A percentile compares a stretch with the other conserved stretches of the same genome.
Conservation (phyloP, 2,888 invertebrate species). For the Helleia helle region DNA sequence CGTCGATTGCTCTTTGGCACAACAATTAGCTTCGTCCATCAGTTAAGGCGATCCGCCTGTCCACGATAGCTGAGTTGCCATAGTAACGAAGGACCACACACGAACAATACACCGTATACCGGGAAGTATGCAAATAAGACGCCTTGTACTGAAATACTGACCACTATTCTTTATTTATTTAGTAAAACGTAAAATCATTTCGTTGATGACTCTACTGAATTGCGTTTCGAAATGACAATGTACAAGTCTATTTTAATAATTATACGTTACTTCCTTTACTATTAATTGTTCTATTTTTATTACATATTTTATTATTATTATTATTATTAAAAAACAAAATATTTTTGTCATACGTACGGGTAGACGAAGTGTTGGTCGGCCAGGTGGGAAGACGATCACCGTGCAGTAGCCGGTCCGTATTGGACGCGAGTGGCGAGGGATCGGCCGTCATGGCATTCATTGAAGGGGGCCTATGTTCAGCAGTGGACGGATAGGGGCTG, state of each 20-base stretch:
- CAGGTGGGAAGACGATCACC: too few species aligned
- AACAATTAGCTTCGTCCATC: slow-evolving; percentile 66
- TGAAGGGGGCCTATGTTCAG: too few species aligned
- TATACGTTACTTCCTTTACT: background rate
- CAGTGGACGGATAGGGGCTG: too few species aligned
- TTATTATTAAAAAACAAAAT: too few species aligned
- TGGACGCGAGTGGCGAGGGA: too few species aligned
- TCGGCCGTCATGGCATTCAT: too few species aligned
- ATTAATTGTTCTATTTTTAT: background rate
- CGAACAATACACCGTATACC: slow-evolving; percentile 41
- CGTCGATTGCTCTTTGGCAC: slow-evolving; percentile 31
- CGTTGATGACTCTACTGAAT: background rate
- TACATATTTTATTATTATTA: too few species aligned
- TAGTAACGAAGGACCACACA: slow-evolving; percentile 67
- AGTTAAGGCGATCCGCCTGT: slow-evolving; percentile 39
- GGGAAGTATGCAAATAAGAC: slow-evolving; percentile 26
- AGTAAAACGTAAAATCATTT: slow-evolving; percentile 1
- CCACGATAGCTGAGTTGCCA: slow-evolving; percentile 39
- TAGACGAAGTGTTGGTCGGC: too few species aligned
- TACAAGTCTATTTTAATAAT: too few species aligned
- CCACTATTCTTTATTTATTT: slow-evolving; percentile 4
- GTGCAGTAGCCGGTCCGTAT: too few species aligned
- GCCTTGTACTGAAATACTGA: slow-evolving; percentile 16
- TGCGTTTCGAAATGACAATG: background rate
- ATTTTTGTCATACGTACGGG: too few species aligned